Evolutionary conservation across 2,113 vertebrate species (phyloP).

Genomic region (Hylia prasina): DNA sequence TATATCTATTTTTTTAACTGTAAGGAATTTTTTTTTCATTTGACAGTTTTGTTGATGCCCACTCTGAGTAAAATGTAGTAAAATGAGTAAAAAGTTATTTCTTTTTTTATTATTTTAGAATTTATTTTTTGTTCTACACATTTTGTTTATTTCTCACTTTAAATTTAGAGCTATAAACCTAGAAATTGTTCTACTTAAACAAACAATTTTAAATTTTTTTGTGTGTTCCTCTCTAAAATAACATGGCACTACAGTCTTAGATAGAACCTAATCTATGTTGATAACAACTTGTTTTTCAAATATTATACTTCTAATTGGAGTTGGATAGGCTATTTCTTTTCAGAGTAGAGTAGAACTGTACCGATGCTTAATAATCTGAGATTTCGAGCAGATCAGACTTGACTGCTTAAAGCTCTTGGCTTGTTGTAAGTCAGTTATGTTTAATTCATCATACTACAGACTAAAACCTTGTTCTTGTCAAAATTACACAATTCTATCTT

Average conservation of each 20-base stretch:
- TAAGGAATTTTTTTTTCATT: background rate
- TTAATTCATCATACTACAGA: constrained; percentile 69
- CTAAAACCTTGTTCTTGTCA: constrained; percentile 67
- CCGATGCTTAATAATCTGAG: constrained; percentile 41
- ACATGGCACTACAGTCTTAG: background rate
- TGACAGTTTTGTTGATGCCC: background rate
- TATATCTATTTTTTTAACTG: background rate
- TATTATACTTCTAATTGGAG: background rate
- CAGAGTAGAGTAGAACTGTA: background rate
- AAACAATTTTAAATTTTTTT: background rate
- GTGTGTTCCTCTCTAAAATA: background rate
- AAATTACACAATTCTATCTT: constrained; percentile 72
- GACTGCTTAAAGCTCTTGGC: constrained; percentile 55
- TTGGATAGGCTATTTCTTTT: constrained; percentile 6
- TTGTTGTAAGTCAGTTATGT: constrained; percentile 65
- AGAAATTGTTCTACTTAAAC: constrained; percentile 18
- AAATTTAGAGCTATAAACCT: background rate
- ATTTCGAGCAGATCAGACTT: constrained; percentile 35
- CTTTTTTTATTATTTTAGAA: background rate
- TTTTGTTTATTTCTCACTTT: background rate
- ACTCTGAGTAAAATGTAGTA: constrained; percentile 1
- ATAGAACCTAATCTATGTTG: background rate
- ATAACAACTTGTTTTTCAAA: constrained; percentile 14
- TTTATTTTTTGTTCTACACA: background rate
- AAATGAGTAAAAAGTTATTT: background rate